Base-by-base conservation (phyloP, 2,113 vertebrate genomes). In the Tricholaema leucomelas region DNA sequence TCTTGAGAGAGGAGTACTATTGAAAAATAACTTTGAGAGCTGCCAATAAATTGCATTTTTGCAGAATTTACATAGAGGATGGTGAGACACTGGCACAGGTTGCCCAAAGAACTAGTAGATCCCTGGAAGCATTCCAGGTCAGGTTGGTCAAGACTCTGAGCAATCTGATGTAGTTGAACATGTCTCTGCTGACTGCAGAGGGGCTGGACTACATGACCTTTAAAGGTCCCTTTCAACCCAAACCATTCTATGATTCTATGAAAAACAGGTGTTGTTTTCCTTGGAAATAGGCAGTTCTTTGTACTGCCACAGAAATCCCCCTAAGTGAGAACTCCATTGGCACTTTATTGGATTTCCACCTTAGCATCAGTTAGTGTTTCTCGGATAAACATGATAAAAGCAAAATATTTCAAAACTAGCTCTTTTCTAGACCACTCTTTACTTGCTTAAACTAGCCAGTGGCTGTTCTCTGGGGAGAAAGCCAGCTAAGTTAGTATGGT, bases 301-400 rank as follows among this genome's bases (percentile, higher is more conserved):
- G 27, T 77, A 38, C 60, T 85, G 46, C 55, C 42, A 82, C 56
- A 87, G 56, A 77, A 80, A 46, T 82, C 30, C 36, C 88, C 70
- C 70, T 52, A 90, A 87, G 79, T 83, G 38, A 93, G 85, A 74
- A 71, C 46, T 81, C 86, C 81, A 38, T 81, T 76, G 87, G 59
- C 48, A 69, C 42, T 44, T 44, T 87, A 50, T 44, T 78, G 70
- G 36, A 56, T 85, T 85, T 91, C 75, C 35, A 54, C 36, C 89
- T 91, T 18, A 59, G 46, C 73, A 48, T 76, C 8, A 6, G 75
- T 75, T 46, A 48, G n/a, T 84, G 52, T 82, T 88, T 91, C 81
- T 70, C 58, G 59, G 33, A 20, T 70, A 87, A 55, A 46, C 55
- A 38, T n/a, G 71, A 65, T 69, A 86, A 92, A 95, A 95, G 75